Percentiles rank a stretch among this genome's conserved stretches.
These are phyloP conservation scores for Meriones unguiculatus DNA, from an alignment of 2,113 vertebrate species.

Conservation along the genomic window DNA sequence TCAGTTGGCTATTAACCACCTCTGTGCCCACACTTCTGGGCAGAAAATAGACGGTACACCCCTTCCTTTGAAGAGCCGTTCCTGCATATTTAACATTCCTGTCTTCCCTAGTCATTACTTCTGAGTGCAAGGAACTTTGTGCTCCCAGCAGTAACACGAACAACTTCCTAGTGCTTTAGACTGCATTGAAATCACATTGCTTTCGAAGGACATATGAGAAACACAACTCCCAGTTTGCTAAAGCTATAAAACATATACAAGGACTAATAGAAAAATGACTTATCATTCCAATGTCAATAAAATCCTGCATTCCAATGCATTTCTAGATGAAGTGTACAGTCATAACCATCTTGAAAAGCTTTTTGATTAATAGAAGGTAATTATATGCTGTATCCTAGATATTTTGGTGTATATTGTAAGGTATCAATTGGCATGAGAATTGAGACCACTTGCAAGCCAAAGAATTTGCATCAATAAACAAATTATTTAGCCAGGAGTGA, in stretches of 20 bases:
- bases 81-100: not conserved
- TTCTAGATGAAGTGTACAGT: not conserved
- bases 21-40: not conserved
- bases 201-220: not conserved
- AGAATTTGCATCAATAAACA: not conserved
- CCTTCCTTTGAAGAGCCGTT: not conserved
- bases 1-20: not conserved
- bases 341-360: not conserved
- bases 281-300: not conserved
- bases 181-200: not conserved
- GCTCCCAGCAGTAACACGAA: not conserved
- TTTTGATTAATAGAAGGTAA: not conserved
- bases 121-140: not conserved
- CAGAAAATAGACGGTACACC: not conserved
- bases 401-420: not conserved
- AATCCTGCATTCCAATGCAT: not conserved
- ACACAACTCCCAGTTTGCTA: not conserved
- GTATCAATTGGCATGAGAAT: not conserved
- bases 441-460: not conserved
- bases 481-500: too few relatives aligned
- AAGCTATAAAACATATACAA: not conserved
- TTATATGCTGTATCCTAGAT: not conserved
- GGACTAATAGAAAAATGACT: not conserved
- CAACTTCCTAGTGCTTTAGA: not conserved
- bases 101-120: not conserved